phyloP scores from a whole-genome alignment of 2,888 invertebrate species.

The Galerucella calmariensis region DNA sequence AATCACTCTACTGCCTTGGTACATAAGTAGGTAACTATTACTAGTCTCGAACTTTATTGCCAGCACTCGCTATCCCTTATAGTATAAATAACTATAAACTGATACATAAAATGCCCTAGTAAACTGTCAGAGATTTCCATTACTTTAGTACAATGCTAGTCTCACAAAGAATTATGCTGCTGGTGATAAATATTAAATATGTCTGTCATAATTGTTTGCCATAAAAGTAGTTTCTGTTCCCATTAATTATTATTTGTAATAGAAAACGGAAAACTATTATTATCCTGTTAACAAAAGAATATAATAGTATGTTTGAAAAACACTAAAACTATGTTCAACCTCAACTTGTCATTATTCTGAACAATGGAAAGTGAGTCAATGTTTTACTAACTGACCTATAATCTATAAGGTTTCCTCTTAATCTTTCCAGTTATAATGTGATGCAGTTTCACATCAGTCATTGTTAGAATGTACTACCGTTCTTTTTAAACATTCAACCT shows the following conservation, averaged over 20 bases:
- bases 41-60: too few relatives aligned
- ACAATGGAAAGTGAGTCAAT: conserved; percentile 16
- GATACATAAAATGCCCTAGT: too few relatives aligned
- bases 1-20: too few relatives aligned
- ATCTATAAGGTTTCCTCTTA: conserved; percentile 16
- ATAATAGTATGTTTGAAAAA: background rate
- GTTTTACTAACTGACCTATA: conserved; percentile 14
- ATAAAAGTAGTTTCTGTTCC: background rate
- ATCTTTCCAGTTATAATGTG: conserved; percentile 8
- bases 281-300: background rate
- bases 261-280: background rate
- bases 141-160: too few relatives aligned
- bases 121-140: too few relatives aligned
- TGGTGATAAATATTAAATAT: too few relatives aligned
- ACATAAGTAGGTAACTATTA: too few relatives aligned
- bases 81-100: too few relatives aligned
- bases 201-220: background rate
- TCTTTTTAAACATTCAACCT: background rate
- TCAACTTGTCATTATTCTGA: background rate
- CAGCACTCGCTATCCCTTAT: too few relatives aligned
- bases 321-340: background rate
- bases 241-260: background rate
- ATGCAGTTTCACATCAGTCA: conserved; percentile 7
- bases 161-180: too few relatives aligned
- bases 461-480: background rate